phyloP scores from a whole-genome alignment of 2,888 invertebrate species.

The Phytoseiulus persimilis region DNA sequence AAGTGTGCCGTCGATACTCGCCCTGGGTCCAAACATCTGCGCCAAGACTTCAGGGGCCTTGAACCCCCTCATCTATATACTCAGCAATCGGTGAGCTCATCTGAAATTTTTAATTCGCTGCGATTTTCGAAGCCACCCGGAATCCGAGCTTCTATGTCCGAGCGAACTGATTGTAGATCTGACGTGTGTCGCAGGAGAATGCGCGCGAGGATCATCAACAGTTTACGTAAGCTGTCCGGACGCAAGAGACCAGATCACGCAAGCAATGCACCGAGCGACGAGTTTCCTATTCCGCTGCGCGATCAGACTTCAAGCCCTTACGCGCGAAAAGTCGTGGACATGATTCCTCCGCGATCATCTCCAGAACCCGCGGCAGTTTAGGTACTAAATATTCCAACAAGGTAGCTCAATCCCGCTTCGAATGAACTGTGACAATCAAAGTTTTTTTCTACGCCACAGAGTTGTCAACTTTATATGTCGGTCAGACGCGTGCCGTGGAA shows the following conservation, averaged over 20 bases:
- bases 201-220: neutral
- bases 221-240: neutral
- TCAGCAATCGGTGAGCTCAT: conserved; percentile 42
- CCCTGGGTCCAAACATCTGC: conserved; percentile 48
- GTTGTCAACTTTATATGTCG: no score
- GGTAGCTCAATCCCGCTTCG: no score
- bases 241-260: neutral
- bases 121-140: no score
- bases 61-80: conserved; percentile 48
- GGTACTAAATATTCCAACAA: no score
- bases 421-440: no score
- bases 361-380: neutral
- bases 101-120: no score
- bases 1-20: conserved; percentile 47
- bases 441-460: no score
- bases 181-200: neutral
- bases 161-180: neutral
- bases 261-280: neutral
- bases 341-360: neutral
- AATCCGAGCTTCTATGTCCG: neutral
- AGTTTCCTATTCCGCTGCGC: neutral
- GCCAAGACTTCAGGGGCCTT: conserved; percentile 48
- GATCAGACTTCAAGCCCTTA: neutral
- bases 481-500: no score
- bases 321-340: neutral